Base-by-base conservation (phyloP, 1,140 invertebrate species). In the Plodia interpunctella region DNA sequence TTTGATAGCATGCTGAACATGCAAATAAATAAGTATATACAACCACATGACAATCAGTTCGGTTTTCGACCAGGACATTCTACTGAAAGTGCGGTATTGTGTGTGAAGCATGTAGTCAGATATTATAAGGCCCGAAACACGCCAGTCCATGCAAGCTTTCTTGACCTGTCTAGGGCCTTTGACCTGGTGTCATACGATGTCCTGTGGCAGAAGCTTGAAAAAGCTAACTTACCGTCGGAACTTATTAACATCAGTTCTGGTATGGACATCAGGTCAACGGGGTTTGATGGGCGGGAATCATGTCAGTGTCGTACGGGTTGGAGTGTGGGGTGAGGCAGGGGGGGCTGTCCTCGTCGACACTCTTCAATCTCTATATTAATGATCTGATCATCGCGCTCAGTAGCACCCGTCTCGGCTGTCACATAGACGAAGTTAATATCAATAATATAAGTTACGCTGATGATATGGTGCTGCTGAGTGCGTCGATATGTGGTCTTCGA, bases 51-150 rank as follows among this genome's bases (percentile, higher is more conserved):
- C 49, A 57, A n/a, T 15, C 55, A 62, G 58, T 49, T 62, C 59
- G 64, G 54, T 53, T 62, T 66, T 25, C 56, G 19, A 25, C 5
- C 57, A 20, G 49, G 55, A 15, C 54, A 59, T 15, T 65, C 60
- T 5, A 62, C 60, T 0, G 61, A 63, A 20, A 35, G 19, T 13
- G 61, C 61, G 0, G 52, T 58, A 9, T 15, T 62, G 49, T 49
- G 60, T 57, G n/a, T 63, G 3, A 63, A 63, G 56, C 56, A 66
- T 2, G 55, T 56, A 52, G 53, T 62, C 17, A 59, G 30, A 49
- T 66, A 66, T 51, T 66, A 66, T 18, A 57, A 57, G 28, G 54
- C 28, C 10, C 28, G 54, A 5, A 19, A 15, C 1, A 55, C 54
- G 17, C 18, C 54, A 8, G 17, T 55, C 1, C 19, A 52, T 19